Evolutionary conservation across 1,140 invertebrate genomes (phyloP).

Genomic region (Heliconius eleuchia): DNA sequence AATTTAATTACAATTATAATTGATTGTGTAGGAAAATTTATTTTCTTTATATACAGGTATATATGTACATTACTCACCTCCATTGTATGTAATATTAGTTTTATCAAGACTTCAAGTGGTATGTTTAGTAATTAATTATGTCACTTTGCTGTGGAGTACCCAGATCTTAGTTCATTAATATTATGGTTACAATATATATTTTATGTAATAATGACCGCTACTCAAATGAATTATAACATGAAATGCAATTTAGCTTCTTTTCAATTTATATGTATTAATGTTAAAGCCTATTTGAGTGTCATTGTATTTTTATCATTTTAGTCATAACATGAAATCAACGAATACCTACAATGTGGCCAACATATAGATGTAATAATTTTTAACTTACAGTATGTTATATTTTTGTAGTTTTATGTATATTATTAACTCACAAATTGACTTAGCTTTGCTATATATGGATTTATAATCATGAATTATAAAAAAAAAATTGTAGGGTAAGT

Average conservation of each 20-base stretch:
- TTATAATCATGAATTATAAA: background rate
- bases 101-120: background rate
- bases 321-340: slow-evolving; percentile 23
- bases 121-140: background rate
- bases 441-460: slow-evolving; percentile 19
- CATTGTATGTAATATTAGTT: background rate
- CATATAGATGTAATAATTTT: slow-evolving; percentile 28
- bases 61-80: background rate
- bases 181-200: background rate
- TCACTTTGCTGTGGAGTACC: background rate
- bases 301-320: background rate
- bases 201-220: background rate
- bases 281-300: background rate
- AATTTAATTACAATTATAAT: slow-evolving; percentile 14
- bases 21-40: background rate
- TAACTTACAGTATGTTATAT: slow-evolving; percentile 15
- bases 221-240: background rate
- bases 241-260: background rate
- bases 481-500: background rate
- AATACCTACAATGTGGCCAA: slow-evolving; percentile 40
- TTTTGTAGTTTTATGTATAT: slow-evolving; percentile 10
- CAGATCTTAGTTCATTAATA: background rate
- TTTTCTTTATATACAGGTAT: background rate
- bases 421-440: slow-evolving; percentile 5
- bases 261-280: background rate